Percentiles rank a stretch among this genome's conserved stretches.
Conservation (phyloP, 2,113 vertebrate species). For the Brienomyrus brachyistius region DNA sequence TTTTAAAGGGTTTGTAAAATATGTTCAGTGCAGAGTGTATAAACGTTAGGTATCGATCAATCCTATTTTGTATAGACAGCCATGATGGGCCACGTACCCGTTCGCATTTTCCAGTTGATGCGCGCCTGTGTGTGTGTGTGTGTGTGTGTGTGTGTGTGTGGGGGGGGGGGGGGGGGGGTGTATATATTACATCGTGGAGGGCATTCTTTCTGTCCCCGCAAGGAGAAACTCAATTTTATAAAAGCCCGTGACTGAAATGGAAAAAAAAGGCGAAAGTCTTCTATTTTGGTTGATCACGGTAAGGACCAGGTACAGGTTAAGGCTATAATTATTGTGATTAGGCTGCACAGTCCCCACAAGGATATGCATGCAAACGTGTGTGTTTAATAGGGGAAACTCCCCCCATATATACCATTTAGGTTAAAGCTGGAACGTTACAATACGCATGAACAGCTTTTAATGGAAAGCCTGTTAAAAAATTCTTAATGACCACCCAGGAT, state of each 20-base stretch:
- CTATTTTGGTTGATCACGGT: neutral
- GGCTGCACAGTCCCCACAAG: neutral
- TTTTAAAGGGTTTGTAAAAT: neutral
- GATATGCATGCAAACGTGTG: neutral
- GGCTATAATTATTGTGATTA: neutral
- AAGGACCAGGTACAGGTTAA: neutral
- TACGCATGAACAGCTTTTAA: neutral
- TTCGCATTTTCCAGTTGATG: neutral
- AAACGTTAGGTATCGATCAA: neutral
- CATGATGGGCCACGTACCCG: neutral
- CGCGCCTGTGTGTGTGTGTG: neutral
- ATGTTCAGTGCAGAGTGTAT: neutral
- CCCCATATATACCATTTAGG: neutral
- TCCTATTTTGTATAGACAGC: neutral
- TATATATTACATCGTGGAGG: neutral
- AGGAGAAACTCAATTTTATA: neutral
- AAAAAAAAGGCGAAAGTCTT: neutral
- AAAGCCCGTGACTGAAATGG: neutral
- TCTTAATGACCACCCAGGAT: neutral
- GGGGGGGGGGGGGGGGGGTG: too few species aligned
- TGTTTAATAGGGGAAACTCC: neutral
- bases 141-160: neutral
- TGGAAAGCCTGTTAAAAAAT: neutral
- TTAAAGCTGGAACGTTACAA: neutral
- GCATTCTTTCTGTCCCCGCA: neutral